Base-by-base conservation (phyloP, 1,140 invertebrate species). In the Vanessa atalanta region DNA sequence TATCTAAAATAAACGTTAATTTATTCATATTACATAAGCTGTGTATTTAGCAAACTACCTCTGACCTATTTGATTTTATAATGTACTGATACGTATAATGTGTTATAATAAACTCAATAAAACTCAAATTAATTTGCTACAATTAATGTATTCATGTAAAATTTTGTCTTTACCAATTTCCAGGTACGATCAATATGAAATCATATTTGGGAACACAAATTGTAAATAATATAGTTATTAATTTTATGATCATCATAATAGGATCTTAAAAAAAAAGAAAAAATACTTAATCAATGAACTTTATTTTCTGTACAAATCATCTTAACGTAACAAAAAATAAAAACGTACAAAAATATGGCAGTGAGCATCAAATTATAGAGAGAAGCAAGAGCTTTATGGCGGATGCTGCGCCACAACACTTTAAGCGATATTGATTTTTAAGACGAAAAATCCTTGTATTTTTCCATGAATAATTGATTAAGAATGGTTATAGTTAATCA, bases 261-360 rank as follows among this genome's bases (percentile, higher is more conserved):
- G 48, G 8, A 31, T 55, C 20, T 55, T 15, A 23, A 1, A 60
- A 70, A 55, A 37, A 70, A 50, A 63, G 50, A 48, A 11, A 47
- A 31, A 60, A 70, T 70, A 50, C 13, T 61, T 70, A 50, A 23
- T 74, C 37, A 74, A 69, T 69, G 50, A 65, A 53, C 60, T 74
- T 74, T 47, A 74, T 74, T 74, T 74, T 31, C 37, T 69, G 15
- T 69, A 55, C 60, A 47, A 66, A 73, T 80, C 78, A 80, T 79
- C 70, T 81, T 73, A 79, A 84, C 75, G 70, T 77, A 88, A 88
- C 84, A 82, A 85, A 84, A 73, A 84, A 78, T 76, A 86, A 79
- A 84, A 88, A 85, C 55, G 77, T 86, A 87, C 80, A 86, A 85
- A 88, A 61, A 85, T 84, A 88, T 90, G 86, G 88, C 87, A 90